Conservation (phyloP, 2,888 invertebrate species). For the Xanthorhoe spadicearia region DNA sequence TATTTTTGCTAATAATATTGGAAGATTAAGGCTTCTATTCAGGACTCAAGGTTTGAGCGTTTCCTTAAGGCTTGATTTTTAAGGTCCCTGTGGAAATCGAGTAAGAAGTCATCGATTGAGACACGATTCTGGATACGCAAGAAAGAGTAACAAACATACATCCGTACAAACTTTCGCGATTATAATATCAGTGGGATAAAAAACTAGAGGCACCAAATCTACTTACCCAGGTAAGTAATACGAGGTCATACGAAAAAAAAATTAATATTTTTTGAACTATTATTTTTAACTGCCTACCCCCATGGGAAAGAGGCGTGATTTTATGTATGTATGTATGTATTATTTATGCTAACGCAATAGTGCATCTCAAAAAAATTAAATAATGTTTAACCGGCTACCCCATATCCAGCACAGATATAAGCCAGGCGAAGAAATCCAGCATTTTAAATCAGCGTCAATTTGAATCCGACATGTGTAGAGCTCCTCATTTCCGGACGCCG, state of each 20-base stretch:
- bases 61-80: neutral
- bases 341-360: too few relatives aligned
- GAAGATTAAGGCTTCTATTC: neutral
- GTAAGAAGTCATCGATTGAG: neutral
- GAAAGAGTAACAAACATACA: too few relatives aligned
- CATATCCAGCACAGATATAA: neutral
- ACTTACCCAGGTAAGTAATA: too few relatives aligned
- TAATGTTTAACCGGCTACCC: neutral
- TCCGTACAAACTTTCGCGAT: too few relatives aligned
- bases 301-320: too few relatives aligned
- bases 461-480: conserved; percentile 27
- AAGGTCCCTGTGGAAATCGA: neutral
- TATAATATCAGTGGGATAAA: too few relatives aligned
- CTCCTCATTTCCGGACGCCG: conserved; percentile 22
- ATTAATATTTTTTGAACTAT: too few relatives aligned
- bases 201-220: too few relatives aligned
- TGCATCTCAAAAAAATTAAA: neutral
- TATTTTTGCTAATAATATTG: conserved; percentile 3
- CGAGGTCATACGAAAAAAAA: too few relatives aligned
- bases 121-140: neutral
- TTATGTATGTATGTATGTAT: too few relatives aligned
- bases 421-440: conserved; percentile 15
- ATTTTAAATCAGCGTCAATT: conserved; percentile 22
- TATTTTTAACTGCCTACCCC: too few relatives aligned
- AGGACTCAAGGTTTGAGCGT: neutral